Conservation (phyloP, 2,888 invertebrate species). For the Sclerodermus sp. region DNA sequence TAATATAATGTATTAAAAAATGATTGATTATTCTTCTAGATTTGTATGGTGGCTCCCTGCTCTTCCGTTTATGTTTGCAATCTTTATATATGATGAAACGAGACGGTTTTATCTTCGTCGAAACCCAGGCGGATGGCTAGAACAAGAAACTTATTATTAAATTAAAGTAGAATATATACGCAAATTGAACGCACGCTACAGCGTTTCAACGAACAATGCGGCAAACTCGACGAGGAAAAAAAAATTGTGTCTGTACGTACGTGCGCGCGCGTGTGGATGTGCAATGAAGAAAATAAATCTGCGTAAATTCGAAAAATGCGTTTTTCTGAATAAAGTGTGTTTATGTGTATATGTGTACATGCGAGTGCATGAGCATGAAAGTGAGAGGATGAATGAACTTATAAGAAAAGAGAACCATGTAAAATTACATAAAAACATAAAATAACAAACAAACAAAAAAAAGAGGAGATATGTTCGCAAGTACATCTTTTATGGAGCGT, state of each 20-base stretch:
- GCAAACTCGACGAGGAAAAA: slow-evolving; percentile 12
- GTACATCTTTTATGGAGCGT: too few species aligned
- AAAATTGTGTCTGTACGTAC: slow-evolving; percentile 7
- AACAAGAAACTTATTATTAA: slow-evolving; percentile 98
- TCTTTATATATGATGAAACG: slow-evolving; percentile 98
- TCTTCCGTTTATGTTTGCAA: slow-evolving; percentile 95
- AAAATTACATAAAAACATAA: too few species aligned
- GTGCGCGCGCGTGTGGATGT: too few species aligned
- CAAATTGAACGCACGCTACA: slow-evolving; percentile 33
- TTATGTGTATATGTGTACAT: too few species aligned
- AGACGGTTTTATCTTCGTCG: slow-evolving; percentile 96
- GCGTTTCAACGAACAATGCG: slow-evolving; percentile 1
- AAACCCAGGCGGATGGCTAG: slow-evolving; percentile 98
- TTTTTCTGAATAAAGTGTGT: too few species aligned
- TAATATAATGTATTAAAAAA: not conserved
- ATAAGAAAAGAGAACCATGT: too few species aligned
- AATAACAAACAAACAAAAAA: too few species aligned
- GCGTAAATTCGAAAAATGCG: too few species aligned
- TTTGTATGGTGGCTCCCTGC: slow-evolving; percentile 99
- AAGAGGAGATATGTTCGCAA: too few species aligned
- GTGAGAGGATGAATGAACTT: too few species aligned
- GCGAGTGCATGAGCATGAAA: too few species aligned
- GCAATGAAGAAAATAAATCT: too few species aligned
- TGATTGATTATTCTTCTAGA: slow-evolving; percentile 61
- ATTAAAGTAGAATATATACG: slow-evolving; percentile 46